phyloP scores from a whole-genome alignment of 2,797 vertebrate species.

The Amblyraja radiata region DNA sequence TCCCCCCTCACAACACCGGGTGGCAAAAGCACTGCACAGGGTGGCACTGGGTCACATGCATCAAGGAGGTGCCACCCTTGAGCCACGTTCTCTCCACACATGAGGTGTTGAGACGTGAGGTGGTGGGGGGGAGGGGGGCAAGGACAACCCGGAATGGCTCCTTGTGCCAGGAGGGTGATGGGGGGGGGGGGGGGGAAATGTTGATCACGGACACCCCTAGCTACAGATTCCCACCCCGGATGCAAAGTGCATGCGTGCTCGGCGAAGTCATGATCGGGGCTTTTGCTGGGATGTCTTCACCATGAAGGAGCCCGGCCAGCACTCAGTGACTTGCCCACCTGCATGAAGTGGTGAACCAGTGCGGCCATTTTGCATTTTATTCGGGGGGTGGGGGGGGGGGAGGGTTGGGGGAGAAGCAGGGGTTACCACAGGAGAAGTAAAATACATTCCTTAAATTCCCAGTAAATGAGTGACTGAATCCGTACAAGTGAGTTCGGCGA shows the following conservation, averaged over 20 bases:
- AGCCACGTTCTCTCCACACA: neutral
- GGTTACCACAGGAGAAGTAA: neutral
- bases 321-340: neutral
- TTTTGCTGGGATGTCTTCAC: neutral
- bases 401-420: neutral
- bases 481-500: slow-evolving; percentile 9
- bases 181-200: neutral
- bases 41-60: neutral
- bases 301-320: neutral
- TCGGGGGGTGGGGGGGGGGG: neutral
- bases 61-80: neutral
- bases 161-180: neutral
- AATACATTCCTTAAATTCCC: slow-evolving; percentile 2
- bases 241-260: neutral
- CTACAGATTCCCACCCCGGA: neutral
- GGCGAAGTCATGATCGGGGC: neutral
- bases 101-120: too few relatives aligned
- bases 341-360: neutral
- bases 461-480: slow-evolving; percentile 13
- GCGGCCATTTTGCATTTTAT: neutral
- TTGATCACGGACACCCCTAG: neutral
- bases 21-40: neutral
- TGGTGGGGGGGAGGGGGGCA: neutral
- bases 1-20: too few relatives aligned
- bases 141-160: neutral